Percentiles rank a stretch among this genome's conserved stretches.
Conservation (phyloP, 30 jellyfish, hydroid and myxozoan species). For the Pelagia noctiluca region DNA sequence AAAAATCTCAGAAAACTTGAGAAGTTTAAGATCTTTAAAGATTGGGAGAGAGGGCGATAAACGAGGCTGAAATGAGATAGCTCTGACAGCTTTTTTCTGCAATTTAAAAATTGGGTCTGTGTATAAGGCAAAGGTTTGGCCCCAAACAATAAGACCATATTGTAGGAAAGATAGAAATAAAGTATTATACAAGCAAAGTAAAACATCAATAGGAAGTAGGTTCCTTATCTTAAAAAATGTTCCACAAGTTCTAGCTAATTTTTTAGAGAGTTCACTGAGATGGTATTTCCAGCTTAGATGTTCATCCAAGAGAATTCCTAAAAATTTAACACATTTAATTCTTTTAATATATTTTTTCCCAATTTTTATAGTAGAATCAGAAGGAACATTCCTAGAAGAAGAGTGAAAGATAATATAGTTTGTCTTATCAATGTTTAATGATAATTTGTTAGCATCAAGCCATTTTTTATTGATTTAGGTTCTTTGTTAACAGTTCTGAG, state of each 20-base stretch:
- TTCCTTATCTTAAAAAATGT: constrained; percentile 35
- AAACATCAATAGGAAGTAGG: constrained; percentile 58
- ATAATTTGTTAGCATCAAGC: constrained; percentile 5
- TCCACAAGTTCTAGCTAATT: too few species aligned
- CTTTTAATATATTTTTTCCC: constrained; percentile 18
- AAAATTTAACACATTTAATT: too few species aligned
- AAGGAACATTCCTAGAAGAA: constrained; percentile 17
- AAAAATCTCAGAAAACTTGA: constrained; percentile 18
- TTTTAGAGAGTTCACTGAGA: constrained; percentile 52
- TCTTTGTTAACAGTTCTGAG: too few species aligned
- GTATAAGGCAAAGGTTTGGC: constrained; percentile 49
- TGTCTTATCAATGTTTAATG: too few species aligned
- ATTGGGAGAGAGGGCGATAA: constrained; percentile 27
- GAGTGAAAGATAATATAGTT: constrained; percentile 13
- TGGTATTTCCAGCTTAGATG: constrained; percentile 60
- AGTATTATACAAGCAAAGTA: constrained; percentile 41
- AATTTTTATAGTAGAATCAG: constrained; percentile 16
- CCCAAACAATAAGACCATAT: constrained; percentile 42
- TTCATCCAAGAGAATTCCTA: constrained; percentile 38
- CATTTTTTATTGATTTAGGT: neutral
- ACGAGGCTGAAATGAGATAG: constrained; percentile 26
- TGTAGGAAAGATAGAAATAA: constrained; percentile 33
- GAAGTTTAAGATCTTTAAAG: constrained; percentile 23
- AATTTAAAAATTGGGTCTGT: constrained; percentile 38
- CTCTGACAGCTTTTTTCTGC: constrained; percentile 48